Percentiles rank a stretch among this genome's conserved stretches.
Conservation (phyloP, 2,888 invertebrate species). For the Cryptus armator region DNA sequence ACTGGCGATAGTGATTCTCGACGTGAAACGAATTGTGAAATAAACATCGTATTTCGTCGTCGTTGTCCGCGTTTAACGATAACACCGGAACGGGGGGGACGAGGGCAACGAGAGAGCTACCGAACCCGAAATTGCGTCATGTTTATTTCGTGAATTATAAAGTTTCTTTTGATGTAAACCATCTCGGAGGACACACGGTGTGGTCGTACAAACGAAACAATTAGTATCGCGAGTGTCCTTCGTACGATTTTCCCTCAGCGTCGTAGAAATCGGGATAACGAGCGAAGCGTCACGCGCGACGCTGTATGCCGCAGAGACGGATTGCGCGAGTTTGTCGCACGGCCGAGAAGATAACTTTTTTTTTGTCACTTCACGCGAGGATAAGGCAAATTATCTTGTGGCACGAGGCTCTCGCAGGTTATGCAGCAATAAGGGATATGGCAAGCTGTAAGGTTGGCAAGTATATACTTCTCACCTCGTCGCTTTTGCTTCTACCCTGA, state of each 20-base stretch:
- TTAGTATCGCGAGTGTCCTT: conserved; percentile 28
- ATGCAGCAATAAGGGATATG: conserved; percentile 21
- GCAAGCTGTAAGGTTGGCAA: background rate
- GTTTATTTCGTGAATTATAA: conserved; percentile 15
- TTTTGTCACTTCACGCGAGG: conserved; percentile 28
- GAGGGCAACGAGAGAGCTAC: background rate
- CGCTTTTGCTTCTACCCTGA: conserved; percentile 1
- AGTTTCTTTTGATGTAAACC: background rate
- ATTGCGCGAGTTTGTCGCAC: conserved; percentile 26
- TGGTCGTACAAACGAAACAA: conserved; percentile 1
- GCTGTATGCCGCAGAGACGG: conserved; percentile 1
- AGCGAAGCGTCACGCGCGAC: conserved; percentile 3
- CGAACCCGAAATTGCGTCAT: conserved; percentile 22
- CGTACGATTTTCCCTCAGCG: conserved; percentile 15
- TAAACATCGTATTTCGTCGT: conserved; percentile 20
- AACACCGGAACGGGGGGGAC: background rate
- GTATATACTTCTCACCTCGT: background rate
- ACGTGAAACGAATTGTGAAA: conserved; percentile 5
- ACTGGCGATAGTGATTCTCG: background rate
- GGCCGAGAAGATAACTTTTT: conserved; percentile 8
- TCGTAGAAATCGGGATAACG: conserved; percentile 24
- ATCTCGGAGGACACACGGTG: conserved; percentile 2
- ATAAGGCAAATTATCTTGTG: conserved; percentile 25
- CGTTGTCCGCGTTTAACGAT: background rate
- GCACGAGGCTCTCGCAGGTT: conserved; percentile 3